These are phyloP conservation scores for Gavialis gangeticus DNA, from an alignment of 2,113 vertebrate genomes.

Conservation along the genomic window DNA sequence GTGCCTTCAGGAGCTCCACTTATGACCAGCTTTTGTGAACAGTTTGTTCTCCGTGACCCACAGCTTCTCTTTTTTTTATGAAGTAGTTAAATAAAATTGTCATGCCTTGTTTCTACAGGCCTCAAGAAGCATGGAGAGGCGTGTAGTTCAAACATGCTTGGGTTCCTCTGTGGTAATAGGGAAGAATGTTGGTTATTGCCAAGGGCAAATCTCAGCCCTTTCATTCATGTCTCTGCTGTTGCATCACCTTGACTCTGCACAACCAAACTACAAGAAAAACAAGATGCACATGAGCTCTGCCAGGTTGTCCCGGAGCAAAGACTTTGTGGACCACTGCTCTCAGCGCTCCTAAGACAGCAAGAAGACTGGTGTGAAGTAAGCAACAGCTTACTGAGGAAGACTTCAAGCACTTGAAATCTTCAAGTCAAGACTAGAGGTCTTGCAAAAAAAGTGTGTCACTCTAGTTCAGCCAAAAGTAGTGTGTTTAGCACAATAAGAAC, in stretches of 20 bases:
- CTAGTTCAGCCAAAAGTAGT: background rate
- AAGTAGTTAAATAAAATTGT: background rate
- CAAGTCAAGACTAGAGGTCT: background rate
- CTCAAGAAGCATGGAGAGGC: constrained; percentile 54
- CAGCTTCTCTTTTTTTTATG: constrained; percentile 37
- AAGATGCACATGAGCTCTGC: constrained; percentile 16
- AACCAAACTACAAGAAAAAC: constrained; percentile 57
- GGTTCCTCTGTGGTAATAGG: background rate
- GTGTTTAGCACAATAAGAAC: background rate
- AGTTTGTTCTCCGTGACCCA: background rate
- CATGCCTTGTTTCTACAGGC: constrained; percentile 62
- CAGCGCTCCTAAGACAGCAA: fast-evolving
- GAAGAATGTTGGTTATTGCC: constrained; percentile 66
- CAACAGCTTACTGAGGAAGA: fast-evolving
- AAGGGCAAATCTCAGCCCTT: constrained; percentile 73
- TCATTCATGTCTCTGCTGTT: constrained; percentile 67
- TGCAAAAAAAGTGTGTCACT: background rate
- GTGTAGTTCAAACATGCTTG: constrained; percentile 40
- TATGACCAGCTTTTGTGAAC: background rate
- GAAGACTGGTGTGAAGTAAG: background rate
- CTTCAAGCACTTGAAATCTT: background rate
- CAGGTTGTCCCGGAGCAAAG: background rate
- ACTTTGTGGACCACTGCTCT: background rate
- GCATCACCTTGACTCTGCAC: constrained; percentile 52
- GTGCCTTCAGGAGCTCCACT: background rate